These are phyloP conservation scores for Neolamprologus falcicula DNA, from an alignment of 2,113 vertebrate genomes.

Conservation along the genomic window DNA sequence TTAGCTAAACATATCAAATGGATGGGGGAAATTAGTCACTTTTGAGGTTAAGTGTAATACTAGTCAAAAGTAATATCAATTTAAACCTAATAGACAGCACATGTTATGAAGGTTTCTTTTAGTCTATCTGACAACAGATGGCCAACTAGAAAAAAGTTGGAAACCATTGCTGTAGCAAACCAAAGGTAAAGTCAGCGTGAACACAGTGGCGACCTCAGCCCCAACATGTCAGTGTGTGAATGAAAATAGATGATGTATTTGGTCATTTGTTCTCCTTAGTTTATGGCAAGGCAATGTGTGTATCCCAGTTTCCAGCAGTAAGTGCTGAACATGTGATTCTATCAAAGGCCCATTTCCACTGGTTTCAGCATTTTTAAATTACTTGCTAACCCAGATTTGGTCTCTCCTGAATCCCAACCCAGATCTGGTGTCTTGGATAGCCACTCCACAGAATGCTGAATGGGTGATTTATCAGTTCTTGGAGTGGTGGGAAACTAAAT, in stretches of 20 bases:
- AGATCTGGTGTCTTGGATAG: constrained; percentile 28
- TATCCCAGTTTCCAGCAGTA: constrained; percentile 1
- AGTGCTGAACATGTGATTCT: constrained; percentile 26
- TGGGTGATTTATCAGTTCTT: constrained; percentile 36
- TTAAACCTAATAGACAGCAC: neutral
- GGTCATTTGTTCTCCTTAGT: neutral
- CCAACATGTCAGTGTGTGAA: neutral
- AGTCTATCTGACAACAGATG: neutral
- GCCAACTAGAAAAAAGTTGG: neutral
- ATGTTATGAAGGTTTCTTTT: neutral
- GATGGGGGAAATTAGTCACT: neutral
- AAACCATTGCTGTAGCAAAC: neutral
- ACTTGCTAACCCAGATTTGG: constrained; percentile 42
- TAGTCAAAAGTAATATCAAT: neutral
- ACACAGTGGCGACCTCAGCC: neutral
- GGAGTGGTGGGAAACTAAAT: constrained; percentile 10
- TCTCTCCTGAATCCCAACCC: constrained; percentile 30
- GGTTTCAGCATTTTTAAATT: constrained; percentile 44
- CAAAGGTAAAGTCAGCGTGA: neutral
- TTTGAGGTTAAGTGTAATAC: neutral
- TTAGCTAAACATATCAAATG: neutral
- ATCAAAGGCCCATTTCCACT: constrained; percentile 8
- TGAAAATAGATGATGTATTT: neutral
- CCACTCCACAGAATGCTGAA: neutral
- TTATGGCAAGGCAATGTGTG: neutral